Base-by-base conservation (phyloP, 1,140 invertebrate species). In the Eubasilissa regina region DNA sequence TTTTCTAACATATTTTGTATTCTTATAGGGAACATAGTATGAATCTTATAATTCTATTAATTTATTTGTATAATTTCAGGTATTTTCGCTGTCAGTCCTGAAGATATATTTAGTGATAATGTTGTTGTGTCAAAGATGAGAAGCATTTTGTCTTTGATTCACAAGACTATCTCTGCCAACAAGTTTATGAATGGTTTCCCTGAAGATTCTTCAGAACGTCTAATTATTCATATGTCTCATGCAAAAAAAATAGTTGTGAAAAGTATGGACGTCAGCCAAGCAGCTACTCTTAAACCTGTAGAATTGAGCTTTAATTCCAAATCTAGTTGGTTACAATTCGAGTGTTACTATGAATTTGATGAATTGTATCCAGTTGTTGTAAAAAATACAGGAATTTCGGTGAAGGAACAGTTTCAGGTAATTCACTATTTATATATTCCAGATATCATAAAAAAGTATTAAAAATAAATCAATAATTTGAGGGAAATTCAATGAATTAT, bases 261-360 rank as follows among this genome's bases (percentile, higher is more conserved):
- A 73, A 66, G 45, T 44, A 51, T 83, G 11, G 72, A 80, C 8
- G 25, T 83, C 6, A 55, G 44, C 0, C 74, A 80, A 15, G 0
- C 66, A 43, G 21, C 8, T 60, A 53, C 56, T 80, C 85, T 92
- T 9, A 92, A 91, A 83, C 89, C 90, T 79, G 90, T 90, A 25
- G 91, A 93, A 7, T 92, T 92, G 89, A 94, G 93, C 83, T 93
- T 94, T 85, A 85, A 91, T 81, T 84, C 89, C 0, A 93, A 92
- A 85, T 80, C 86, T 3, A 91, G 89, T 4, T 95, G 94, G 94
- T 90, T 93, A 81, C 90, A 92, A 83, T 84, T 95, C n/a, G 91
- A 94, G 83, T 92, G 93, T 81, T 88, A 91, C 80, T 90, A 93
- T 84, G 91, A 93, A 83, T 90, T 95, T 85, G 92, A 95, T 86